phyloP scores from a whole-genome alignment of 1,140 invertebrate species.

The Ericerus pela region DNA sequence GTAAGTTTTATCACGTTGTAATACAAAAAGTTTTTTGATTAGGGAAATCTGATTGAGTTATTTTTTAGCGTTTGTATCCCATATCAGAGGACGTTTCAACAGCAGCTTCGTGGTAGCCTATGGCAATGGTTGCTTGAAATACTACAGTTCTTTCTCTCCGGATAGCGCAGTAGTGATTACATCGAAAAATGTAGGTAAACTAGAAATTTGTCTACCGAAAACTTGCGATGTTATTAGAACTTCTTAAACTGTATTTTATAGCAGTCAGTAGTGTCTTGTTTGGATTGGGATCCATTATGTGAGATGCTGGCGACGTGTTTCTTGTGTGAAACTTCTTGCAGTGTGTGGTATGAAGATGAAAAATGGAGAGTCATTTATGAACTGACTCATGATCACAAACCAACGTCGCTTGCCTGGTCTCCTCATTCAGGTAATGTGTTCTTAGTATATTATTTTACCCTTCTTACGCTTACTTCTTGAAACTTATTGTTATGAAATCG shows the following conservation, averaged over 20 bases:
- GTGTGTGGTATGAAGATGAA: conserved; percentile 35
- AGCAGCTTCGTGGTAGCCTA: neutral
- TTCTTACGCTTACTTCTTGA: neutral
- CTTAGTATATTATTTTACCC: neutral
- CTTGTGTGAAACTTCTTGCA: conserved; percentile 32
- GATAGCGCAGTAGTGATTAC: neutral
- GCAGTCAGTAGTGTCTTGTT: conserved; percentile 29
- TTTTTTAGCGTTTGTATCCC: neutral
- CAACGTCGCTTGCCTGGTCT: conserved; percentile 35
- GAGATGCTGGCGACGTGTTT: conserved; percentile 37
- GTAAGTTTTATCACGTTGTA: neutral
- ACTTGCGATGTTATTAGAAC: neutral
- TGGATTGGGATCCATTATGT: conserved; percentile 40
- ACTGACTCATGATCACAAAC: conserved; percentile 31
- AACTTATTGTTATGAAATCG: neutral
- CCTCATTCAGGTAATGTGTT: conserved; percentile 29
- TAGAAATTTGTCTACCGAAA: neutral
- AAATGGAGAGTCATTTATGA: conserved; percentile 30
- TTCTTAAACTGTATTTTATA: neutral
- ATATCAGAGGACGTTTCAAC: neutral
- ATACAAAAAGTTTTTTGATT: neutral
- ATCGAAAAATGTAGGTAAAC: neutral
- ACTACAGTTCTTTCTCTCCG: neutral
- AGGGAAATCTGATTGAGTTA: neutral
- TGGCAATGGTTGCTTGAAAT: neutral